Percentiles rank a stretch among this genome's conserved stretches.
phyloP scores from a whole-genome alignment of 2,888 invertebrate genomes.

The Altica lythri region DNA sequence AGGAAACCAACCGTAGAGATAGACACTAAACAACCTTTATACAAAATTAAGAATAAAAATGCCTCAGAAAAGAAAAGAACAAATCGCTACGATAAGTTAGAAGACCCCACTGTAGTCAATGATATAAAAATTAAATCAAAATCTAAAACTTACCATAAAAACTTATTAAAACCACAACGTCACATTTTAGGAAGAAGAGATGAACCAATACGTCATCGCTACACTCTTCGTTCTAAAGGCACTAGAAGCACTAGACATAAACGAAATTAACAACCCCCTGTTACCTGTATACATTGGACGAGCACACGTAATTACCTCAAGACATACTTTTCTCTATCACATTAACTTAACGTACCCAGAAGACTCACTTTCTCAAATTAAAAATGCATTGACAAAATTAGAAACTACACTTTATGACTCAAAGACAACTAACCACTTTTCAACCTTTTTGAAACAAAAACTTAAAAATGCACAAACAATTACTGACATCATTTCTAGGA shows the following conservation, averaged over 20 bases:
- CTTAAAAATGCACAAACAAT: not conserved
- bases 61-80: not conserved
- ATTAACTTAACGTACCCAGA: slow-evolving; percentile 1
- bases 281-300: slow-evolving; percentile 3
- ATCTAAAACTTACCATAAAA: slow-evolving; percentile 4
- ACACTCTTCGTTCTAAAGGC: too few relatives aligned
- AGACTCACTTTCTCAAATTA: not conserved
- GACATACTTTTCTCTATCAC: slow-evolving; percentile 4
- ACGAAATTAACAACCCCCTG: too few relatives aligned
- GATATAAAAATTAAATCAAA: slow-evolving; percentile 2
- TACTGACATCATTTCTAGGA: slow-evolving; percentile 3
- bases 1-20: not conserved
- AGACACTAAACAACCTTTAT: not conserved
- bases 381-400: not conserved
- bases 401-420: not conserved
- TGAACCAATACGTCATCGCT: too few relatives aligned
- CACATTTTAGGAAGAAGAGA: too few relatives aligned
- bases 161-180: too few relatives aligned
- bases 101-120: not conserved
- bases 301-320: slow-evolving; percentile 1
- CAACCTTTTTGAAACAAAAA: not conserved
- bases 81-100: slow-evolving; percentile 1
- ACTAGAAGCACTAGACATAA: too few relatives aligned
- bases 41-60: not conserved
- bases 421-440: not conserved